phyloP scores from a whole-genome alignment of 2,888 invertebrate species.

The Cryptocephalus moraei region DNA sequence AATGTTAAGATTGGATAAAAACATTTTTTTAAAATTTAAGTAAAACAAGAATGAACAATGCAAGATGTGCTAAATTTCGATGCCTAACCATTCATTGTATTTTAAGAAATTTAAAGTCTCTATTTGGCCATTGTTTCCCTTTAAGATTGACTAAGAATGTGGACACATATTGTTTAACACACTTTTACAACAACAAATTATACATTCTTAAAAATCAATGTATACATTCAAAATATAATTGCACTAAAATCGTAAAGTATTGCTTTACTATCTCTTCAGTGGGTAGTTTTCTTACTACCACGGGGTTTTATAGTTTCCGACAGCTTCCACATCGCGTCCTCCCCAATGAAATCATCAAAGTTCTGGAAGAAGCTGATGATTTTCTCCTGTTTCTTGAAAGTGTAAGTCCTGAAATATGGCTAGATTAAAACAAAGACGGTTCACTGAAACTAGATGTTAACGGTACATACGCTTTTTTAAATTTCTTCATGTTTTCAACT shows the following conservation, averaged over 20 bases:
- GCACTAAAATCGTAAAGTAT: slow-evolving; percentile 18
- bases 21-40: not conserved
- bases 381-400: slow-evolving; percentile 85
- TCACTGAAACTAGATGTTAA: slow-evolving; percentile 2
- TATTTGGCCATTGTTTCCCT: not conserved
- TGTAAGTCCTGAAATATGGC: slow-evolving; percentile 67
- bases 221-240: slow-evolving; percentile 9
- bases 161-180: not conserved
- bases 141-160: not conserved
- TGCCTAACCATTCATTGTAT: slow-evolving; percentile 15
- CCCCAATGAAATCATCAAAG: slow-evolving; percentile 90
- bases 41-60: not conserved
- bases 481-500: slow-evolving; percentile 95
- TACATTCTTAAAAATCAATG: not conserved
- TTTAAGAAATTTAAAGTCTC: slow-evolving; percentile 1
- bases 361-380: slow-evolving; percentile 93
- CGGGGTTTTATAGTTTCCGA: slow-evolving; percentile 94
- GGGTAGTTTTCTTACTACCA: slow-evolving; percentile 47
- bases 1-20: too few species aligned
- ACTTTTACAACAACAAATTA: not conserved
- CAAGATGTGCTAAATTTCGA: slow-evolving; percentile 10
- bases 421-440: slow-evolving; percentile 4
- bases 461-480: slow-evolving; percentile 81
- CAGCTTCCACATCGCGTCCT: slow-evolving; percentile 98
- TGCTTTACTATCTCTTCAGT: slow-evolving; percentile 14